phyloP scores from a whole-genome alignment of 2,797 vertebrate species.

The Chrysolophus pictus region DNA sequence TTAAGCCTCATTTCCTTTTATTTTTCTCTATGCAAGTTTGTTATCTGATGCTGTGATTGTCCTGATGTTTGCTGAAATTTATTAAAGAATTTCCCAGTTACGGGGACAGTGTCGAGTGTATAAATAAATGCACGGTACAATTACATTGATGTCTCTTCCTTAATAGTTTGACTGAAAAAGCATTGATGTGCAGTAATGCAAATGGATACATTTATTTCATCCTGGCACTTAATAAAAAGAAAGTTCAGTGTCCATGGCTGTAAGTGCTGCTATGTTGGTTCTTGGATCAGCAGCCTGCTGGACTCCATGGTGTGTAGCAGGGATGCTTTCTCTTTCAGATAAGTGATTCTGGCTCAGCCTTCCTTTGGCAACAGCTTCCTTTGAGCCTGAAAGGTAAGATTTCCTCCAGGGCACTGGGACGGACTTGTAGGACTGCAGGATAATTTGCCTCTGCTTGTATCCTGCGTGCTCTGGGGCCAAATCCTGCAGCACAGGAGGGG shows the following conservation, averaged over 20 bases:
- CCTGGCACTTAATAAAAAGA: background rate
- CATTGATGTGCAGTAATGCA: background rate
- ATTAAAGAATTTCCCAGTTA: background rate
- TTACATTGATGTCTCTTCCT: background rate
- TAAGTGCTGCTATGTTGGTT: background rate
- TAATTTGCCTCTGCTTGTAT: background rate
- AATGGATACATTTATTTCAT: background rate
- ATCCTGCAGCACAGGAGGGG: background rate
- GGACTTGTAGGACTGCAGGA: background rate
- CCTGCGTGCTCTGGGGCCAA: accelerated
- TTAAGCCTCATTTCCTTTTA: conserved; percentile 4
- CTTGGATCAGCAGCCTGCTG: background rate
- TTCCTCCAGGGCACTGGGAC: background rate
- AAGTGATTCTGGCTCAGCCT: background rate
- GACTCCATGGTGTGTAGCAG: background rate
- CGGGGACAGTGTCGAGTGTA: background rate
- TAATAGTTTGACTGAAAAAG: background rate
- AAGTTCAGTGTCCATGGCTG: background rate
- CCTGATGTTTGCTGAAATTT: background rate
- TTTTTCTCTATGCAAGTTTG: background rate
- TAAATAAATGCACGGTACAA: background rate
- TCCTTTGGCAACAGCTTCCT: background rate
- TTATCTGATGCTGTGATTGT: background rate
- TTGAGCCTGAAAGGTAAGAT: background rate
- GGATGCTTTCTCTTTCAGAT: background rate